Conservation (phyloP, 2,113 vertebrate genomes). For the Salvelinus fontinalis region DNA sequence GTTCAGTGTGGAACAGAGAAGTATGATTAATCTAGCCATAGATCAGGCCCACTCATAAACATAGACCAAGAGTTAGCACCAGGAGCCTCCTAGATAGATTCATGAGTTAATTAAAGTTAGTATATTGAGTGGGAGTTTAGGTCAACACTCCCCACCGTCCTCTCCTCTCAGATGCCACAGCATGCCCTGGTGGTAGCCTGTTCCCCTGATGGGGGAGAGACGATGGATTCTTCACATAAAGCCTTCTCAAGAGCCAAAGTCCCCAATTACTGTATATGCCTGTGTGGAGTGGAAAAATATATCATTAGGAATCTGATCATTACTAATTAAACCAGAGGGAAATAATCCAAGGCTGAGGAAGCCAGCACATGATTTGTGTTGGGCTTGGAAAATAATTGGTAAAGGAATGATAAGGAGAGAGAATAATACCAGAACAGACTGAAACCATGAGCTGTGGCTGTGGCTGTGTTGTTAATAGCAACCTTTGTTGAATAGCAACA, state of each 20-base stretch:
- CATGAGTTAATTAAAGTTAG: too few species aligned
- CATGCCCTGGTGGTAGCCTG: background rate
- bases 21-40: too few species aligned
- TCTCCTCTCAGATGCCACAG: slow-evolving; percentile 29
- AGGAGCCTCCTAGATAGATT: too few species aligned
- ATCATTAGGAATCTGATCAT: slow-evolving; percentile 70
- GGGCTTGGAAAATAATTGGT: slow-evolving; percentile 24
- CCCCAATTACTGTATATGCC: slow-evolving; percentile 59
- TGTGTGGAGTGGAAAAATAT: slow-evolving; percentile 61
- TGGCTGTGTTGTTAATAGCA: too few species aligned
- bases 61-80: too few species aligned
- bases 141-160: too few species aligned
- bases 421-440: background rate
- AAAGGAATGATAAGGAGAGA: background rate
- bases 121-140: too few species aligned
- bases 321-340: slow-evolving; percentile 72
- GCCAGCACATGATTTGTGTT: slow-evolving; percentile 39
- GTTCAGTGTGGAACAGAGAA: too few species aligned
- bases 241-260: slow-evolving; percentile 48
- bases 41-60: too few species aligned
- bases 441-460: too few species aligned
- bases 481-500: too few species aligned
- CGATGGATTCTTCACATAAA: slow-evolving; percentile 48
- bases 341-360: slow-evolving; percentile 44
- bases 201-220: slow-evolving; percentile 65